Base-by-base conservation (phyloP, 2,888 invertebrate genomes). In the Pseudococcus viburni region DNA sequence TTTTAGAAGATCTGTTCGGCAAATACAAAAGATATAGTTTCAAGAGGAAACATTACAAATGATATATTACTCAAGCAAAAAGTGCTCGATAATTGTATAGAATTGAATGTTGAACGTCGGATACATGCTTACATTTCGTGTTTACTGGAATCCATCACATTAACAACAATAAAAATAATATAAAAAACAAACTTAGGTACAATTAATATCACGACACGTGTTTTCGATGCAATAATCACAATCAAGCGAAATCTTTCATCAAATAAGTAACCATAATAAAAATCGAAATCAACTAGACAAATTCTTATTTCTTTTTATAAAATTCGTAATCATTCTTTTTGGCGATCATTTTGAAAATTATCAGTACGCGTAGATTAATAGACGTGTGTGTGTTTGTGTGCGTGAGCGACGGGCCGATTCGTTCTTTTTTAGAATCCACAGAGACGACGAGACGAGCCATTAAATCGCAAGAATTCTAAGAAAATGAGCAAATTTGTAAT, bases 61-160 rank as follows among this genome's bases (percentile, higher is more conserved):
- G 17, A 68, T 4, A 22, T 64, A 22, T 64, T n/a, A n/a, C n/a
- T 15, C 17, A 64, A 11, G 0, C 0, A 3, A 22, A 9, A 7
- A 9, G 22, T 11, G 22, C 4, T 64, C 15, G 22, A 64, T 8
- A 59, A 59, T 15, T n/a, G 17, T n/a, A 22, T 46, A 46, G 46
- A 33, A 46, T 46, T 7, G 46, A 19, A 9, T 17, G 46, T 33
- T 73, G 33, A 39, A 33, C 17, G 73, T 12, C 1, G 22, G 9
- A 33, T 33, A 73, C 80, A 59, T 83, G 80, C 88, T 88, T 83
- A 88, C 88, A 83, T 19, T 48, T 88, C 88, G 88, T 88, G 83
- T 88, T 83, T 88, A 80, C 12, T 83, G 59, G 80, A 80, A 83
- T 88, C 83, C 88, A 88, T 88, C 51, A 39, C 33, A 80, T 6